These are phyloP conservation scores for Lagenorhynchus albirostris DNA, from an alignment of 2,113 vertebrate species.

Conservation along the genomic window DNA sequence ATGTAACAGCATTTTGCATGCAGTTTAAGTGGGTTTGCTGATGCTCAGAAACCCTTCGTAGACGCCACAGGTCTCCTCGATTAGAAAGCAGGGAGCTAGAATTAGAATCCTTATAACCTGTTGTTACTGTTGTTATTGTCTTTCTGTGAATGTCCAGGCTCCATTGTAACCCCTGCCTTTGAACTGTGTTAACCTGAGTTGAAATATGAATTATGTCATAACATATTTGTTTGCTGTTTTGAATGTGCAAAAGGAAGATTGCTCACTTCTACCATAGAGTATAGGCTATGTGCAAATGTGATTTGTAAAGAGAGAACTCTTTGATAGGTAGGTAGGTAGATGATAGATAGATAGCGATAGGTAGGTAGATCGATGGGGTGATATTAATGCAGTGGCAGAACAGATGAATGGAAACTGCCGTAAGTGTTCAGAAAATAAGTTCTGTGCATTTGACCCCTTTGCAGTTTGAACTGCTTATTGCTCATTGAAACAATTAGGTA, in stretches of 20 bases:
- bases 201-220: background rate
- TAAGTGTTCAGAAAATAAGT: background rate
- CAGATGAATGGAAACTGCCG: background rate
- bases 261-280: background rate
- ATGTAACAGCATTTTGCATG: background rate
- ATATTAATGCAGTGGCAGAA: background rate
- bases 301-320: background rate
- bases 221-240: background rate
- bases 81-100: background rate
- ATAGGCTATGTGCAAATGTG: background rate
- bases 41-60: background rate
- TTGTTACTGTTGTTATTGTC: background rate
- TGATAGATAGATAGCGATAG: background rate
- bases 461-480: background rate
- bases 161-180: background rate
- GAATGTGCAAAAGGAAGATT: background rate
- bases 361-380: background rate
- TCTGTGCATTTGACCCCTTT: background rate
- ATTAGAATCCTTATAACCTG: background rate
- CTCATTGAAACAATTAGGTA: background rate
- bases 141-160: background rate
- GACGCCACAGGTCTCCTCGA: background rate
- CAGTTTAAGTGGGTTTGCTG: background rate
- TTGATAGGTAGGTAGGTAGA: background rate
- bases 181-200: background rate